phyloP scores from a whole-genome alignment of 2,888 invertebrate genomes.

The Serripes groenlandicus region DNA sequence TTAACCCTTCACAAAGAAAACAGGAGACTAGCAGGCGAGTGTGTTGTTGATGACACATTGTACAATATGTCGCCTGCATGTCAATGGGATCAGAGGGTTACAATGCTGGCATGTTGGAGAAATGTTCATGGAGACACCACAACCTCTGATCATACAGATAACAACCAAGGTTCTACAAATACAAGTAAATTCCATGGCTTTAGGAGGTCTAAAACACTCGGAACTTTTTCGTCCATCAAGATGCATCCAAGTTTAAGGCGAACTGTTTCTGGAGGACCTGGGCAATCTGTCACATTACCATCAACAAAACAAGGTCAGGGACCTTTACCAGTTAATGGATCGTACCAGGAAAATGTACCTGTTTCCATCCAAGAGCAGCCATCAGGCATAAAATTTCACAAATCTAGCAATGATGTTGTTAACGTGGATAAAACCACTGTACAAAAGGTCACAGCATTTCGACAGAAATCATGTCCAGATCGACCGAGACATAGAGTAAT shows the following conservation, averaged over 20 bases:
- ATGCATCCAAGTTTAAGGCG: background rate
- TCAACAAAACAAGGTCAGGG: too few species aligned
- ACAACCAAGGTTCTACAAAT: background rate
- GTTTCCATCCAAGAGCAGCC: too few species aligned
- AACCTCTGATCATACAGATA: background rate
- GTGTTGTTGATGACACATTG: background rate
- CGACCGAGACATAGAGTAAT: background rate
- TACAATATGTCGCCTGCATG: background rate
- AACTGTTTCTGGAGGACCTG: background rate
- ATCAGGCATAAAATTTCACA: too few species aligned
- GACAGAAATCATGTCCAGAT: background rate
- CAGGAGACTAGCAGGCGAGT: background rate
- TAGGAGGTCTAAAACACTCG: background rate
- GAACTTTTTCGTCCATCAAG: background rate
- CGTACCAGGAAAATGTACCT: too few species aligned
- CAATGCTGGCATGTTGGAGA: conserved; percentile 65
- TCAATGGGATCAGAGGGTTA: conserved; percentile 23
- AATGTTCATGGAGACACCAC: conserved; percentile 52
- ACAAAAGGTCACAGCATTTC: background rate
- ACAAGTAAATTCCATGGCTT: background rate
- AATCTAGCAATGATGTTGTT: too few species aligned
- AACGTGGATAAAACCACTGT: too few species aligned
- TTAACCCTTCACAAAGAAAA: background rate
- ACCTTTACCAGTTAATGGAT: too few species aligned
- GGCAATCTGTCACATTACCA: too few species aligned